Conservation (phyloP, 2,797 vertebrate species). For the Lepus townsendii region DNA sequence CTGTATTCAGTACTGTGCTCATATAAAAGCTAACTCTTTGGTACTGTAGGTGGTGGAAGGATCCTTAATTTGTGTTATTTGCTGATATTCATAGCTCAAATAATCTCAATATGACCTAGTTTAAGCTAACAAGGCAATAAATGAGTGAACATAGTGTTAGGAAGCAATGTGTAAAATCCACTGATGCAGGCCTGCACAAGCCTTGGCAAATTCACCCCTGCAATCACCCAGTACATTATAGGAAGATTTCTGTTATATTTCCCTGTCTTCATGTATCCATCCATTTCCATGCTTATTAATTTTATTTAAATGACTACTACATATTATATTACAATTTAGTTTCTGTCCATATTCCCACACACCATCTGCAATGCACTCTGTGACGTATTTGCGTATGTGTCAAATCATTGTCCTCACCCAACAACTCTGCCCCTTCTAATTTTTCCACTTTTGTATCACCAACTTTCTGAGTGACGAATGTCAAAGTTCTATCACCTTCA, state of each 20-base stretch:
- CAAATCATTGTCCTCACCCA: neutral
- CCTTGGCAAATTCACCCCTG: rapidly evolving
- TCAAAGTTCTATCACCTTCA: neutral
- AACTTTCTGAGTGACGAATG: neutral
- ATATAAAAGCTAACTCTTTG: neutral
- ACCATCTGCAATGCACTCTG: neutral
- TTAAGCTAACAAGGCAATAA: neutral
- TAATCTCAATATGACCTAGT: neutral
- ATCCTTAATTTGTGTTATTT: neutral
- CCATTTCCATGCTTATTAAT: neutral
- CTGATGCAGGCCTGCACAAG: neutral
- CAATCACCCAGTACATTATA: neutral
- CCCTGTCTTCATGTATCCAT: neutral
- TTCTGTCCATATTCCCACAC: neutral
- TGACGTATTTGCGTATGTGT: neutral
- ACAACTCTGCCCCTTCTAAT: neutral
- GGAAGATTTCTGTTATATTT: neutral
- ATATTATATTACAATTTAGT: neutral
- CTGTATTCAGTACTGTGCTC: neutral
- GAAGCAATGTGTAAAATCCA: neutral
- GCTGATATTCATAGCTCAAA: neutral
- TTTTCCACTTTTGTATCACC: neutral
- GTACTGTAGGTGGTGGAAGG: neutral
- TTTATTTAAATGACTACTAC: neutral
- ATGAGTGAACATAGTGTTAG: neutral